phyloP scores from a whole-genome alignment of 1,140 invertebrate species.

The Cryptotermes secundus region DNA sequence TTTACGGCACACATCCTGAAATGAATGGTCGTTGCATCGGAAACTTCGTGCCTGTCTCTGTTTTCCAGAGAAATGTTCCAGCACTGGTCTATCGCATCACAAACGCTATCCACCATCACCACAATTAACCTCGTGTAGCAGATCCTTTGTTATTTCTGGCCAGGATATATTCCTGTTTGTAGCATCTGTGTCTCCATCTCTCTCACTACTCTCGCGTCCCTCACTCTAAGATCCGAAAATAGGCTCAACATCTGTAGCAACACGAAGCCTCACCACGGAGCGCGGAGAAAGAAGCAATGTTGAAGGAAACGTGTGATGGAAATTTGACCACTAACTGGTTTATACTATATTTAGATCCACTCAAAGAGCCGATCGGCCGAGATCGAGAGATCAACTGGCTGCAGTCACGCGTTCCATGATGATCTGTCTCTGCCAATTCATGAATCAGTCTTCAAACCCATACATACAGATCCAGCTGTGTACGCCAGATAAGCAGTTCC shows the following conservation, averaged over 20 bases:
- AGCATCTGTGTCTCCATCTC: neutral
- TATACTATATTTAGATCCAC: neutral
- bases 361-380: neutral
- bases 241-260: conserved; percentile 19
- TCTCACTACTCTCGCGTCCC: neutral
- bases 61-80: too few relatives aligned
- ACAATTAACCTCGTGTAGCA: neutral
- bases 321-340: conserved; percentile 1
- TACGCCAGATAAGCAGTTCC: too few relatives aligned
- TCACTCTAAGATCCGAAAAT: neutral
- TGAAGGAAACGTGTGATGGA: conserved; percentile 2
- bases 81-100: too few relatives aligned
- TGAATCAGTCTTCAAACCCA: neutral
- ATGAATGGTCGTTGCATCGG: too few relatives aligned
- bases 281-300: neutral
- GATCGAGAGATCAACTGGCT: neutral
- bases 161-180: conserved; percentile 2
- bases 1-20: too few relatives aligned
- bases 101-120: too few relatives aligned
- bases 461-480: too few relatives aligned
- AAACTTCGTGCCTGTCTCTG: too few relatives aligned
- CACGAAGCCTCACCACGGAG: neutral
- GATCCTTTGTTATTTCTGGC: conserved; percentile 14
- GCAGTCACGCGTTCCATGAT: neutral
- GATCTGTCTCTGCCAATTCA: neutral